Base-by-base conservation (phyloP, 2,797 vertebrate species). In the Chaunax sp. region DNA sequence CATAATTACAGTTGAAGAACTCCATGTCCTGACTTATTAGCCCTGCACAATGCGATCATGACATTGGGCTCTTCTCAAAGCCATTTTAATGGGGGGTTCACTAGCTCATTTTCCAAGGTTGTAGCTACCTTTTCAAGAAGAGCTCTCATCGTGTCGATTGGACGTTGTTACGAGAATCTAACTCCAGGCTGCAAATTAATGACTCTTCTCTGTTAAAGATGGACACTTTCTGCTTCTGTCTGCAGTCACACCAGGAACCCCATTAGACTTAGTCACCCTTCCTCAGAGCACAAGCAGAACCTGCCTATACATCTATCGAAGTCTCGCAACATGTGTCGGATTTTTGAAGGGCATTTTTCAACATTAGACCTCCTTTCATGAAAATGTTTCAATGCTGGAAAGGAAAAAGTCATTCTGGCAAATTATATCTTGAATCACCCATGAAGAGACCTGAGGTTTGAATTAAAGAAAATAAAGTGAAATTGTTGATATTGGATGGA, bases 161-260 rank as follows among this genome's bases (percentile, higher is more conserved):
- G 38, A 70, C 26, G 15, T 68, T 55, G 5, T 40, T 3, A 20
- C 5, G 43, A 58, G 46, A 73, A 62, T 58, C 53, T 81, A 30
- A 75, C 85, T 87, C 43, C 65, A 26, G 87, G 87, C 82, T 20
- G 55, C 71, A 68, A 85, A 84, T 81, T 86, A 89, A 92, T 82
- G 84, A 89, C 41, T 75, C 0, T 40, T 77, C 61, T 80, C 65
- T 72, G 74, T 65, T 74, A 66, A 77, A 77, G 72, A 82, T 26
- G 58, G 50, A 70, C 66, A 37, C 51, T 73, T 78, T 62, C 71
- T 64, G 43, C 62, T 37, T 77, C 30, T 77, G 69, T 79, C 81
- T 80, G 74, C 64, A 37, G 64, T 80, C 79, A 58, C 78, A 69
- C 59, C 54, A 38, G 79, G 63, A 74, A 50, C 56, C 50, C 45